Conservation (phyloP, 2,797 vertebrate genomes). For the Podarcis siculus region DNA sequence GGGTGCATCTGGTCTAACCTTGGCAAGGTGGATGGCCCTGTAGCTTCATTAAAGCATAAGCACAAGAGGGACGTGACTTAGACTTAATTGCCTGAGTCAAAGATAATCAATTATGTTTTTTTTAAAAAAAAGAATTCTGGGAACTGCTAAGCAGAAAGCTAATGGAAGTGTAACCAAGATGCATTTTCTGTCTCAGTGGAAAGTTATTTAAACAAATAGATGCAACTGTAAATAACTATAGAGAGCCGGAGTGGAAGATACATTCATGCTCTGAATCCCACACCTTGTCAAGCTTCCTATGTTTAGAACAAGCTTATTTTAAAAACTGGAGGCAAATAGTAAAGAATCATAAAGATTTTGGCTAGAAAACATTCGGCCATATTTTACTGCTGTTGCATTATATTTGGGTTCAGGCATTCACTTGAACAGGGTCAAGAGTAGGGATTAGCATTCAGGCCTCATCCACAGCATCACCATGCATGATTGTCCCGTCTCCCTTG, state of each 20-base stretch:
- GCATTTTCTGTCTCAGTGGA: constrained; percentile 43
- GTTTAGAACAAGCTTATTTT: constrained; percentile 41
- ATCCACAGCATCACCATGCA: too few relatives aligned
- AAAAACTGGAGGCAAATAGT: constrained; percentile 36
- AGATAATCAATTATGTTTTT: constrained; percentile 9
- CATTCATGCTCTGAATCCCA: constrained; percentile 31
- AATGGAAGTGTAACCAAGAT: constrained; percentile 52
- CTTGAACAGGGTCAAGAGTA: too few relatives aligned
- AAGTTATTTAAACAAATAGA: not conserved
- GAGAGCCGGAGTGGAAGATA: constrained; percentile 1
- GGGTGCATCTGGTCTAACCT: not conserved
- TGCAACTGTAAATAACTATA: constrained; percentile 45
- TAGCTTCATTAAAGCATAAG: not conserved
- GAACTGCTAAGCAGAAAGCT: constrained; percentile 25
- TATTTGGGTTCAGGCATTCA: not conserved
- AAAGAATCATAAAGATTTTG: constrained; percentile 29
- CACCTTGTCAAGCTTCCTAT: constrained; percentile 40
- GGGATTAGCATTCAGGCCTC: too few relatives aligned
- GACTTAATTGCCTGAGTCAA: not conserved
- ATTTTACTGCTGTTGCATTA: not conserved
- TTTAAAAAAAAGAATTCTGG: not conserved
- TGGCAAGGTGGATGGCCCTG: not conserved
- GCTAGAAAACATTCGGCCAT: not conserved
- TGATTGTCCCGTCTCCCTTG: too few relatives aligned
- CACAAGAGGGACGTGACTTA: not conserved